These are phyloP conservation scores for Gadus macrocephalus DNA, from an alignment of 2,113 vertebrate genomes.

Conservation along the genomic window DNA sequence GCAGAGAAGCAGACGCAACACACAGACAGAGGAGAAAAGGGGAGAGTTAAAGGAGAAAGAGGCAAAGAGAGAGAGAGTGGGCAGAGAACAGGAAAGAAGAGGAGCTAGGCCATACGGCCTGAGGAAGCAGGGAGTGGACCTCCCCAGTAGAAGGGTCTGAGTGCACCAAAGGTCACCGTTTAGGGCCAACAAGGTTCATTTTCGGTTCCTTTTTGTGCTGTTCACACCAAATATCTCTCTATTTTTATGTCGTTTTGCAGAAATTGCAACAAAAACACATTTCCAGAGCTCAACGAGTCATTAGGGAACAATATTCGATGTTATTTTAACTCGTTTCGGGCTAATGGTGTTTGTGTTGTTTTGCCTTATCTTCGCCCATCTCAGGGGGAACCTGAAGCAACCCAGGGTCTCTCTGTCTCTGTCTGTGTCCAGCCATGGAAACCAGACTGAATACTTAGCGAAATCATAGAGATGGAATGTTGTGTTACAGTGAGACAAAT, in stretches of 20 bases:
- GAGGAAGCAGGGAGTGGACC: not conserved
- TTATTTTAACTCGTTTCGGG: not conserved
- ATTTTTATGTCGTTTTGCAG: conserved; percentile 8
- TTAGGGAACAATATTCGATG: too few relatives aligned
- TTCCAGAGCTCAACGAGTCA: too few relatives aligned
- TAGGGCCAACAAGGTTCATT: conserved; percentile 43
- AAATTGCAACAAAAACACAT: conserved; percentile 7
- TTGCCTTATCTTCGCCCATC: too few relatives aligned
- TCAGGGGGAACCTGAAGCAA: too few relatives aligned
- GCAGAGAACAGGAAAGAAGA: not conserved
- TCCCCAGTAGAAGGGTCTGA: conserved; percentile 24
- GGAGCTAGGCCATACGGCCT: conserved; percentile 1
- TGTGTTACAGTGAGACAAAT: conserved; percentile 21
- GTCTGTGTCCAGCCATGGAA: conserved; percentile 27
- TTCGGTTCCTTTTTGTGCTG: conserved; percentile 31
- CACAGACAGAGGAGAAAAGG: not conserved
- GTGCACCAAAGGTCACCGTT: conserved; percentile 44
- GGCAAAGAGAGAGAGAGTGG: not conserved
- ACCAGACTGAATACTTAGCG: conserved; percentile 27
- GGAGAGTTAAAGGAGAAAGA: conserved; percentile 1
- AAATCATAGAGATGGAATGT: conserved; percentile 33
- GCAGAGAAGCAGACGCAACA: too few relatives aligned
- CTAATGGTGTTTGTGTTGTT: not conserved
- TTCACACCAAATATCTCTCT: conserved; percentile 27
- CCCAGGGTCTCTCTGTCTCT: not conserved